Conservation (phyloP, 2,113 vertebrate species). For the Dasyurus viverrinus region DNA sequence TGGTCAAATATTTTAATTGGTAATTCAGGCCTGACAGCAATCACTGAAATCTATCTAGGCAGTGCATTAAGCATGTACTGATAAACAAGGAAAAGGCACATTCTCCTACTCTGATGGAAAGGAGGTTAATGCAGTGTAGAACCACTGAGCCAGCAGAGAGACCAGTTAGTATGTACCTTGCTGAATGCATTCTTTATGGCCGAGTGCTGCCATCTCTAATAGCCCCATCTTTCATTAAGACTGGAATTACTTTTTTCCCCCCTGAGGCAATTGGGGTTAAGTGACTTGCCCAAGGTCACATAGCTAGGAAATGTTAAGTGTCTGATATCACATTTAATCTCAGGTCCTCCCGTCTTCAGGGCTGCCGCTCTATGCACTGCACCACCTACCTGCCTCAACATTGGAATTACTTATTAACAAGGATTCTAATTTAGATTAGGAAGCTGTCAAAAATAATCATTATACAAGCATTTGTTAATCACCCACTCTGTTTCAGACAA, state of each 20-base stretch:
- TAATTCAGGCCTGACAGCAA: conserved; percentile 1
- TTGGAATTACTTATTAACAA: not conserved
- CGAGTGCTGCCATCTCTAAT: not conserved
- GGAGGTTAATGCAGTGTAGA: not conserved
- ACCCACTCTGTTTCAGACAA: not conserved
- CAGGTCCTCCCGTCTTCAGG: too few species aligned
- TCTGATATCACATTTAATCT: too few species aligned
- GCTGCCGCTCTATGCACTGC: too few species aligned
- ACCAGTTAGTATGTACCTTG: not conserved
- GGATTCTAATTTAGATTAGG: not conserved
- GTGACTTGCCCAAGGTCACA: too few species aligned
- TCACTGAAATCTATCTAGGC: not conserved
- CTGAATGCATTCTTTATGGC: too few species aligned
- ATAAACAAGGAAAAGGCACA: not conserved
- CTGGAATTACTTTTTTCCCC: not conserved
- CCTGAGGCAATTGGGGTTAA: too few species aligned
- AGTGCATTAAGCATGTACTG: not conserved
- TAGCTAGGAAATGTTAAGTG: too few species aligned
- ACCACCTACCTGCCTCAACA: not conserved
- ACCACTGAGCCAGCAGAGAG: not conserved
- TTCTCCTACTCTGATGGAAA: not conserved
- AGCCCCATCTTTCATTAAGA: not conserved
- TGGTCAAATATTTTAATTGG: conserved; percentile 1
- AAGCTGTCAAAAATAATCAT: not conserved
- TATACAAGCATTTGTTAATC: not conserved